Evolutionary conservation across 2,797 vertebrate species (phyloP).

Genomic region (Microctenopoma lineatum): DNA sequence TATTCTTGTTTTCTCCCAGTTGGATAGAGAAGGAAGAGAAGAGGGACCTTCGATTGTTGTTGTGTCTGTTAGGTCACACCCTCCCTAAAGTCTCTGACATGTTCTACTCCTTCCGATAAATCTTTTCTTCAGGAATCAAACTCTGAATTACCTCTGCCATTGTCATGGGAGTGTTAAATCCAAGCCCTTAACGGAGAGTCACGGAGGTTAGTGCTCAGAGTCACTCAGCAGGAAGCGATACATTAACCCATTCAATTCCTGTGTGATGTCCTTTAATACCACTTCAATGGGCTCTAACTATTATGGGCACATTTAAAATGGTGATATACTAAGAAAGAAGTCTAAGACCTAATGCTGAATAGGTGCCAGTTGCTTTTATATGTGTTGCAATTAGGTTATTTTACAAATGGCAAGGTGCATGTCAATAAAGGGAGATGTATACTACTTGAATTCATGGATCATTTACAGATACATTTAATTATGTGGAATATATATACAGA

Average conservation of each 20-base stretch:
- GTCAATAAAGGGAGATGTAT: too few species aligned
- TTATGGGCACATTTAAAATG: slow-evolving; percentile 45
- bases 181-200: slow-evolving; percentile 50
- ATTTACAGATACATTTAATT: too few species aligned
- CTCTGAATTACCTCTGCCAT: slow-evolving; percentile 69
- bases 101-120: slow-evolving; percentile 64
- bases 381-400: too few species aligned
- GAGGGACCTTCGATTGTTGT: slow-evolving; percentile 58
- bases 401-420: too few species aligned
- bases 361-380: background rate
- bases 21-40: slow-evolving; percentile 45
- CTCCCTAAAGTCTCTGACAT: slow-evolving; percentile 50
- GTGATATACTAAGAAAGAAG: too few species aligned
- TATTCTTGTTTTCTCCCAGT: slow-evolving; percentile 3
- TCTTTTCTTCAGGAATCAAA: slow-evolving; percentile 62
- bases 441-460: too few species aligned
- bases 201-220: slow-evolving; percentile 48
- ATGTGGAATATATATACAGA: too few species aligned
- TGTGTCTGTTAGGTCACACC: slow-evolving; percentile 42
- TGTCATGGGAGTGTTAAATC: slow-evolving; percentile 62
- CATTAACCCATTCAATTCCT: slow-evolving; percentile 60
- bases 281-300: slow-evolving; percentile 51
- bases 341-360: slow-evolving; percentile 20
- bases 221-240: slow-evolving; percentile 67
- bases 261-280: slow-evolving; percentile 42